These are phyloP conservation scores for Oreocharis arfaki DNA, from an alignment of 2,113 vertebrate genomes.

Conservation along the genomic window DNA sequence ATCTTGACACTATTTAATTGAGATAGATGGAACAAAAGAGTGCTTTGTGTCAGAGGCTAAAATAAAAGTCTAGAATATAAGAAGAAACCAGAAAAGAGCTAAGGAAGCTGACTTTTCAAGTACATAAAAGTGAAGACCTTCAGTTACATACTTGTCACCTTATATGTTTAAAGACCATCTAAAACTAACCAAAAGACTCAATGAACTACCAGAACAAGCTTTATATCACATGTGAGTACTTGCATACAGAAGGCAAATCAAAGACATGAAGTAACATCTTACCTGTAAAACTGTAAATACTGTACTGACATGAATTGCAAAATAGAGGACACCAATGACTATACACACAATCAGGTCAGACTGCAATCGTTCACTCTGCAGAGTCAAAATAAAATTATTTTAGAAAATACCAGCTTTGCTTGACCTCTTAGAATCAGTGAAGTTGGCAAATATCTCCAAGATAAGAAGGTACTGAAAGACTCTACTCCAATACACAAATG, in stretches of 20 bases:
- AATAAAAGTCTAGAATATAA: not conserved
- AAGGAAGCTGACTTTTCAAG: not conserved
- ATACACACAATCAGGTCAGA: constrained; percentile 95
- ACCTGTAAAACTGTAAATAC: constrained; percentile 97
- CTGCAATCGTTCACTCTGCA: constrained; percentile 91
- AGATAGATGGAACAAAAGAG: not conserved
- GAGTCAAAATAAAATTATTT: not conserved
- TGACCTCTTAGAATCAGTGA: not conserved
- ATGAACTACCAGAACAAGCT: not conserved
- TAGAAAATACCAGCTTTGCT: not conserved
- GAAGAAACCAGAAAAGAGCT: not conserved
- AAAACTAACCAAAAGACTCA: not conserved
- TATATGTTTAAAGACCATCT: not conserved
- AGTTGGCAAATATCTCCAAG: not conserved
- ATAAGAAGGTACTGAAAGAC: not conserved
- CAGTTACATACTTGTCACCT: rapidly evolving
- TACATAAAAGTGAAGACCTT: not conserved
- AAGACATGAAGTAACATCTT: not conserved
- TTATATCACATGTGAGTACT: not conserved
- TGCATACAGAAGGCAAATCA: not conserved
- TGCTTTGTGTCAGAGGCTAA: not conserved
- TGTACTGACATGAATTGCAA: constrained; percentile 98
- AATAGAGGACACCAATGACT: constrained; percentile 93
- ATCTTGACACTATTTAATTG: not conserved
- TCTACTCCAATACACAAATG: not conserved